A percentile compares a stretch with the other conserved stretches of the same genome.
Evolutionary conservation across 2,797 vertebrate genomes (phyloP).

Genomic region (Gymnocypris eckloni): DNA sequence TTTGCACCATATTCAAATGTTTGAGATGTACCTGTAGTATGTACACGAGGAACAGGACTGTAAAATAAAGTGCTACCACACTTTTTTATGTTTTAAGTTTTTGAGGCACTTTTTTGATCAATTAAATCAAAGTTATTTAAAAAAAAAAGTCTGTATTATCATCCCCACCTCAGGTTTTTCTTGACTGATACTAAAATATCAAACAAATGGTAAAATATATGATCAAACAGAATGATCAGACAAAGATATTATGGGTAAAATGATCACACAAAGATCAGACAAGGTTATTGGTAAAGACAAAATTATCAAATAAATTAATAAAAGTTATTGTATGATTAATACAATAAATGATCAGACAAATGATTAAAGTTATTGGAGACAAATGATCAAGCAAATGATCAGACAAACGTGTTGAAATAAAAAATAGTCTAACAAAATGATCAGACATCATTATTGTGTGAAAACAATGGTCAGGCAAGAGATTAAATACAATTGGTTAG

Average conservation of each 20-base stretch:
- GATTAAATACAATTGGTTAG: background rate
- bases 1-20: too few relatives aligned
- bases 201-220: background rate
- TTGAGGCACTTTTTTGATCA: background rate
- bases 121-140: too few relatives aligned
- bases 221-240: background rate
- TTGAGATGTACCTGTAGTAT: too few relatives aligned
- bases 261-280: background rate
- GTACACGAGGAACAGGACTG: too few relatives aligned
- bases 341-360: background rate
- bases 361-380: too few relatives aligned
- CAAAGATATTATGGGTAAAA: too few relatives aligned
- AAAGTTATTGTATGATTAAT: background rate
- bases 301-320: too few relatives aligned
- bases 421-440: background rate
- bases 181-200: background rate
- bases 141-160: background rate
- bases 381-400: background rate
- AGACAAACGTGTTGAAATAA: background rate
- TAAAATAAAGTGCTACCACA: too few relatives aligned
- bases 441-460: background rate
- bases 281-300: background rate
- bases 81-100: background rate
- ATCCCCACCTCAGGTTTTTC: background rate
- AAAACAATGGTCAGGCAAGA: background rate